Evolutionary conservation across 2,113 vertebrate species (phyloP).

Genomic region (Nasalis larvatus): DNA sequence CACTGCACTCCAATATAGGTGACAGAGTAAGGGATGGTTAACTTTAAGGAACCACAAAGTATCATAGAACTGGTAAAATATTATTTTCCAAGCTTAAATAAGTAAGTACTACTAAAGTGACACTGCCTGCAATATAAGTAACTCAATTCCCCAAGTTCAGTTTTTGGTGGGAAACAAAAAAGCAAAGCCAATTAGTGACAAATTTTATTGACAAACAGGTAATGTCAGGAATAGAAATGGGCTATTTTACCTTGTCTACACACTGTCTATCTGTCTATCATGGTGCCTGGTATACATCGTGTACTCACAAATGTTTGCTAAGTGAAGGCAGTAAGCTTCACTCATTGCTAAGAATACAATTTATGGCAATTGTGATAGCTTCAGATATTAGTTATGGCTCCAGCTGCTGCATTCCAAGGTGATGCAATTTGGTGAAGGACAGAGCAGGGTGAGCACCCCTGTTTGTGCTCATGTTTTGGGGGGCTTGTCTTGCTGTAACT

Average conservation of each 20-base stretch:
- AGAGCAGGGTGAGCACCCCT: neutral
- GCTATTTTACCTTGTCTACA: conserved; percentile 7
- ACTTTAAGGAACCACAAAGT: neutral
- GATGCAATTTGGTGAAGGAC: neutral
- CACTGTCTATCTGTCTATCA: neutral
- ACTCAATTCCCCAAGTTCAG: conserved; percentile 33
- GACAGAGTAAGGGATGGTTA: neutral
- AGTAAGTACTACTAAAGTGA: neutral
- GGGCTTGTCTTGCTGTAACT: neutral
- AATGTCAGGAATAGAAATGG: neutral
- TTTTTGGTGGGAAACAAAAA: conserved; percentile 14
- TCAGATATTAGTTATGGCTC: neutral
- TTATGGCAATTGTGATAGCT: neutral
- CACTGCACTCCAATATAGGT: too few species aligned
- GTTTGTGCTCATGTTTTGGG: neutral
- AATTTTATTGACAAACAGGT: conserved; percentile 3
- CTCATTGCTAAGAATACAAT: neutral
- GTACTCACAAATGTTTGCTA: neutral
- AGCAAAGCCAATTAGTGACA: neutral
- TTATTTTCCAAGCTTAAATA: conserved; percentile 41
- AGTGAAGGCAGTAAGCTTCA: neutral
- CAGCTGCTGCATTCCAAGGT: neutral
- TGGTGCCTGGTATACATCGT: neutral
- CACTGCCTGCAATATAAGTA: neutral
- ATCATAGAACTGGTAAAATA: neutral